Conservation (phyloP, 2,888 invertebrate genomes). For the Axea sp. region DNA sequence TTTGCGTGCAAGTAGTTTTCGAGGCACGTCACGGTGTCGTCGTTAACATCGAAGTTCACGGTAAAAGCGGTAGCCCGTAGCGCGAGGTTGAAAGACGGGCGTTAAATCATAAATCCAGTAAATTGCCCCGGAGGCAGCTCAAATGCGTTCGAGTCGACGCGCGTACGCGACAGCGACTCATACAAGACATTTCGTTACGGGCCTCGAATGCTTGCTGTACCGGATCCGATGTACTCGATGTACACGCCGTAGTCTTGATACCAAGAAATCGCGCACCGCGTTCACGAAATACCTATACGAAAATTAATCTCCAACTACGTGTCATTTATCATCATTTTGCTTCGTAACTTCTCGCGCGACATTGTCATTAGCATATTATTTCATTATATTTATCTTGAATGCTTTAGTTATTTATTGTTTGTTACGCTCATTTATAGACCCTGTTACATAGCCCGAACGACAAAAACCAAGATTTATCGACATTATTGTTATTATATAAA, state of each 20-base stretch:
- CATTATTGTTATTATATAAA: constrained; percentile 26
- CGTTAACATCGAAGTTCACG: constrained; percentile 55
- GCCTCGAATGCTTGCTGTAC: constrained; percentile 59
- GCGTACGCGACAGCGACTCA: constrained; percentile 61
- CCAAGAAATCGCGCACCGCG: constrained; percentile 31
- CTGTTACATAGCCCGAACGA: not conserved
- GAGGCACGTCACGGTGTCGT: constrained; percentile 52
- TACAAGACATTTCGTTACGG: constrained; percentile 68
- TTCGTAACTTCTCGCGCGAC: constrained; percentile 29
- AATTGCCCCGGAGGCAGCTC: constrained; percentile 68
- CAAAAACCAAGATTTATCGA: constrained; percentile 37
- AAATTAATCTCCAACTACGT: constrained; percentile 44
- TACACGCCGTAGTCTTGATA: constrained; percentile 14
- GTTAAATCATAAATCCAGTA: constrained; percentile 75
- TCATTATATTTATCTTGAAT: constrained; percentile 38
- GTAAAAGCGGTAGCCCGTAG: constrained; percentile 65
- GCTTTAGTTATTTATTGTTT: constrained; percentile 49
- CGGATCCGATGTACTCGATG: constrained; percentile 52
- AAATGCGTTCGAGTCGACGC: constrained; percentile 68
- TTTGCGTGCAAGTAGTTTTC: constrained; percentile 41
- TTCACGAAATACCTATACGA: constrained; percentile 52
- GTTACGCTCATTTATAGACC: constrained; percentile 7
- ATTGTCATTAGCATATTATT: constrained; percentile 56
- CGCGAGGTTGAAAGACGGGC: constrained; percentile 69
- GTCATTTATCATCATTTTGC: constrained; percentile 56